Percentiles rank a stretch among this genome's conserved stretches.
These are phyloP conservation scores for Pyralis farinalis DNA, from an alignment of 2,888 invertebrate genomes.

Conservation along the genomic window DNA sequence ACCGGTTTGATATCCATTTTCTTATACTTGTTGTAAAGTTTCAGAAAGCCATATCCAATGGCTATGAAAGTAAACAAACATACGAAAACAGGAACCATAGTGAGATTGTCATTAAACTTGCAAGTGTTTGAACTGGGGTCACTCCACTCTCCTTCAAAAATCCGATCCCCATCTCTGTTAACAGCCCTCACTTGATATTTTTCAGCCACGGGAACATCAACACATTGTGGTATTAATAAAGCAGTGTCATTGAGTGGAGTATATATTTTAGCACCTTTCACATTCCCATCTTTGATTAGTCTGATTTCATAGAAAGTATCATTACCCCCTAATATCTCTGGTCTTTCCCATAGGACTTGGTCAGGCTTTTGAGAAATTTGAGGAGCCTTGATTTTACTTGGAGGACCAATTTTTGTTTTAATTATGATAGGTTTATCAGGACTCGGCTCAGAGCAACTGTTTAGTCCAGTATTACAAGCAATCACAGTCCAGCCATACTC, in stretches of 20 bases:
- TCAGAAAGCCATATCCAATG: constrained; percentile 57
- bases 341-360: constrained; percentile 72
- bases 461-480: constrained; percentile 84
- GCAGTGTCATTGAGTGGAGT: too few relatives aligned
- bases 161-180: constrained; percentile 25
- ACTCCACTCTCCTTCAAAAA: constrained; percentile 56
- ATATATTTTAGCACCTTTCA: constrained; percentile 29
- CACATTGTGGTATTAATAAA: constrained; percentile 53
- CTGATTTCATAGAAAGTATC: constrained; percentile 81
- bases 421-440: constrained; percentile 71
- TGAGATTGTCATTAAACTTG: constrained; percentile 46
- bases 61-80: constrained; percentile 48
- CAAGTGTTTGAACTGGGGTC: constrained; percentile 49
- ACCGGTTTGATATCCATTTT: constrained; percentile 86
- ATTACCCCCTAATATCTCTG: constrained; percentile 72
- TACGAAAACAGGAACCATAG: constrained; percentile 53
- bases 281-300: constrained; percentile 49
- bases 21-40: constrained; percentile 81
- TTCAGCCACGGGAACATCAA: constrained; percentile 48
- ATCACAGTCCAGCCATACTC: constrained; percentile 85
- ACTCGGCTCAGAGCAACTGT: constrained; percentile 80
- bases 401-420: constrained; percentile 83
- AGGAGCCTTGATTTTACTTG: constrained; percentile 60
- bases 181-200: constrained; percentile 65
- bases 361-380: constrained; percentile 43